A percentile compares a stretch with the other conserved stretches of the same genome.
phyloP scores from a whole-genome alignment of 2,797 vertebrate genomes.

The Tinamus major region DNA sequence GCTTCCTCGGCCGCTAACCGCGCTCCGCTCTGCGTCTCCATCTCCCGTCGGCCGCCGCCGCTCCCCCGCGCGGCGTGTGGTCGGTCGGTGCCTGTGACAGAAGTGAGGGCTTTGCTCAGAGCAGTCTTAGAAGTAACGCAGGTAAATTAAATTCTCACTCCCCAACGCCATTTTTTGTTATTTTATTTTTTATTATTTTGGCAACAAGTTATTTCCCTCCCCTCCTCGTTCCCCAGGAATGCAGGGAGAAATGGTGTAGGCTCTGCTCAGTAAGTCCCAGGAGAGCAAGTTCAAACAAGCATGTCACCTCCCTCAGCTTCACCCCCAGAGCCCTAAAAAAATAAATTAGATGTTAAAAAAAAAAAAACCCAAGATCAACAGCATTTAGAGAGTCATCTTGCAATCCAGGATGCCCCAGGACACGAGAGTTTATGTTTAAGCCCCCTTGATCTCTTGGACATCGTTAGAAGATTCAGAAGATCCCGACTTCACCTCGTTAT shows the following conservation, averaged over 20 bases:
- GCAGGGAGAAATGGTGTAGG: neutral
- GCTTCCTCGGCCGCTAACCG: neutral
- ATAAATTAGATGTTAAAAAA: neutral
- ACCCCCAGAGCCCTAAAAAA: slow-evolving; percentile 3
- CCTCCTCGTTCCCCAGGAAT: neutral
- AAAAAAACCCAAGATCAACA: neutral
- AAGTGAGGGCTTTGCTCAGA: neutral
- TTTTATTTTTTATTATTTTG: too few species aligned
- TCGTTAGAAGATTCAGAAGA: slow-evolving; percentile 17
- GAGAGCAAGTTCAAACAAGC: slow-evolving; percentile 62
- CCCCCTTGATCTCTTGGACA: slow-evolving; percentile 32
- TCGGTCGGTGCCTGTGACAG: neutral
- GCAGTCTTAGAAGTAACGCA: slow-evolving; percentile 13
- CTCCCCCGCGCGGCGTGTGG: neutral
- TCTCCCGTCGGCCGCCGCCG: neutral
- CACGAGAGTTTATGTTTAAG: slow-evolving; percentile 30
- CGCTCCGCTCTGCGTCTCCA: slow-evolving; percentile 8
- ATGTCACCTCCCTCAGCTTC: slow-evolving; percentile 50
- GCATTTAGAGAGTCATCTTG: slow-evolving; percentile 4
- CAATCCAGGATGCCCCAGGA: slow-evolving; percentile 26
- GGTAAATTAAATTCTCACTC: neutral
- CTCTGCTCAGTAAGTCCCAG: neutral
- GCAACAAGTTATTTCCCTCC: neutral
- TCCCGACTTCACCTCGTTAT: slow-evolving; percentile 10
- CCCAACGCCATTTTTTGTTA: neutral